Evolutionary conservation across 2,888 invertebrate genomes (phyloP).

Genomic region (Ceriagrion tenellum): DNA sequence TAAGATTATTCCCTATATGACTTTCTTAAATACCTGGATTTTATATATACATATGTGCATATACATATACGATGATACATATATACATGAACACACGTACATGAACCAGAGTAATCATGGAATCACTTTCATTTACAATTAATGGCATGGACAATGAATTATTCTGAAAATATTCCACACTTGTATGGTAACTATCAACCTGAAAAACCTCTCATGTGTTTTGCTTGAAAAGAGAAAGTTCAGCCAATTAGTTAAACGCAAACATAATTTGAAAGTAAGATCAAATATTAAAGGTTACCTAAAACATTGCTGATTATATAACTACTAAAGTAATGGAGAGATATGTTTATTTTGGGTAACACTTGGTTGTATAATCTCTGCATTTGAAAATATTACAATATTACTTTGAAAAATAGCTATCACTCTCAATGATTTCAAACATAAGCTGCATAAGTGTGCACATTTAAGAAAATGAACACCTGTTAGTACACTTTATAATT

Average conservation of each 20-base stretch:
- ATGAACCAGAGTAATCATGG: slow-evolving; percentile 13
- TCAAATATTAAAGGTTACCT: not conserved
- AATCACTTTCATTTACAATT: slow-evolving; percentile 27
- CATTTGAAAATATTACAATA: slow-evolving; percentile 2
- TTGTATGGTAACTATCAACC: no score
- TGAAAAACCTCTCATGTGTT: not conserved
- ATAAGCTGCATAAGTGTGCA: slow-evolving; percentile 1
- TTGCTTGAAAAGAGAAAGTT: not conserved
- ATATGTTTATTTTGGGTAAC: slow-evolving; percentile 44
- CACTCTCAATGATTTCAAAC: not conserved
- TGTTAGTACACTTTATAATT: not conserved
- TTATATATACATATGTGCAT: slow-evolving; percentile 65
- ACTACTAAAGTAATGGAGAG: slow-evolving; percentile 5
- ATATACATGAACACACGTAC: slow-evolving; percentile 56
- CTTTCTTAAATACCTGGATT: slow-evolving; percentile 46
- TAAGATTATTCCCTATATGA: slow-evolving; percentile 30
- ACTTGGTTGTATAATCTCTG: not conserved
- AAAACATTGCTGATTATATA: not conserved
- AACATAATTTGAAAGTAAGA: not conserved
- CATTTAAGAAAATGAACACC: not conserved
- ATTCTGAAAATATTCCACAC: not conserved
- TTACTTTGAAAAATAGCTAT: slow-evolving; percentile 46
- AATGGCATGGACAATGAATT: slow-evolving; percentile 44
- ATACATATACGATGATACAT: slow-evolving; percentile 57
- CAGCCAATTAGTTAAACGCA: not conserved